These are phyloP conservation scores for Rhingia rostrata DNA, from an alignment of 2,888 invertebrate genomes.

Conservation along the genomic window DNA sequence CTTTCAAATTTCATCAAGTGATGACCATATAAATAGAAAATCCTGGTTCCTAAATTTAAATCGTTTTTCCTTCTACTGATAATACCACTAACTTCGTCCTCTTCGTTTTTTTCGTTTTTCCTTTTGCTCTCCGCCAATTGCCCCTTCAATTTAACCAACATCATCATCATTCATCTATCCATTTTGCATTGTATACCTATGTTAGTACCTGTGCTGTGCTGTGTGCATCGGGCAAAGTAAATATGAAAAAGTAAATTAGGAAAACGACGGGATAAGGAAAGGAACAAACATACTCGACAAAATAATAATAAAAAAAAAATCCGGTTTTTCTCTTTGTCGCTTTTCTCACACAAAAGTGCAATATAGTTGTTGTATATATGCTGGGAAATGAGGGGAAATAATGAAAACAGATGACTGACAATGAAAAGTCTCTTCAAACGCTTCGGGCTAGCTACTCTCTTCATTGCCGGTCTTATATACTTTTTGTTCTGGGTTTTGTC, in stretches of 20 bases:
- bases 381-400: conserved; percentile 39
- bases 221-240: conserved; percentile 48
- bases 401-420: conserved; percentile 50
- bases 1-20: too few species aligned
- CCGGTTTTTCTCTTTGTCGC: neutral
- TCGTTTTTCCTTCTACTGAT: conserved; percentile 40
- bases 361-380: conserved; percentile 25
- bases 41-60: conserved; percentile 51
- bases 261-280: conserved; percentile 18
- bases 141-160: conserved; percentile 53
- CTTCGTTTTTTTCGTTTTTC: conserved; percentile 23
- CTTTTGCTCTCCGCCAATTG: conserved; percentile 3
- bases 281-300: neutral
- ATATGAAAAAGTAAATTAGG: conserved; percentile 60
- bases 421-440: conserved; percentile 41
- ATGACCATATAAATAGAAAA: too few species aligned
- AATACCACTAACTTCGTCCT: neutral
- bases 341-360: neutral
- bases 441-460: conserved; percentile 17
- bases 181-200: conserved; percentile 46
- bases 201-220: conserved; percentile 25
- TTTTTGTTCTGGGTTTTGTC: conserved; percentile 3
- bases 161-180: conserved; percentile 60
- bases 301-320: conserved; percentile 4
- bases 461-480: conserved; percentile 25